Evolutionary conservation across 2,888 invertebrate genomes (phyloP).

Genomic region (Nezara viridula): DNA sequence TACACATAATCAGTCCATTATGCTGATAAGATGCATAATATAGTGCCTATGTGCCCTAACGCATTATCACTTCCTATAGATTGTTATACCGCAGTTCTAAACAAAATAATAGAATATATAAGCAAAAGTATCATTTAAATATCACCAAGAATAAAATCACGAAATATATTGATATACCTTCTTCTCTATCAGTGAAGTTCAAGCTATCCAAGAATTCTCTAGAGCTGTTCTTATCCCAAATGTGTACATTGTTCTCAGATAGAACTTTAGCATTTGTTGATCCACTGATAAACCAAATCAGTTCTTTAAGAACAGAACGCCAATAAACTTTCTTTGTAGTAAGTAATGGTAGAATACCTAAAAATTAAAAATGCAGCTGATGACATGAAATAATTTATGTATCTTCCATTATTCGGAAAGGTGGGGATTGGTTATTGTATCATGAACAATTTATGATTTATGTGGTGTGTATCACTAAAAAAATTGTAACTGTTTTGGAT

Average conservation of each 20-base stretch:
- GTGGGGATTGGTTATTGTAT: neutral
- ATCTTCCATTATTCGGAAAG: neutral
- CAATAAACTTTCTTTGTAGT: conserved; percentile 96
- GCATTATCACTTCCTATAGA: no score
- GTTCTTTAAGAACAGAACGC: conserved; percentile 91
- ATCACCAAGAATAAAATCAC: neutral
- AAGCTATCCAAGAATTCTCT: conserved; percentile 87
- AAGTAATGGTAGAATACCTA: conserved; percentile 83
- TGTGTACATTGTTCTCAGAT: conserved; percentile 84
- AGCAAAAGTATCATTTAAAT: neutral
- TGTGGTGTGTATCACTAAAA: no score
- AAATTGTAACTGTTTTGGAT: no score
- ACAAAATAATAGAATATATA: neutral
- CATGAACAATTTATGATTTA: neutral
- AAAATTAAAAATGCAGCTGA: conserved; percentile 12
- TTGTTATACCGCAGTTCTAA: no score
- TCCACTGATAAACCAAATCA: conserved; percentile 95
- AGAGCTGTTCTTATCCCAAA: conserved; percentile 97
- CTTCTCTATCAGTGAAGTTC: conserved; percentile 87
- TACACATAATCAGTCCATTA: no score
- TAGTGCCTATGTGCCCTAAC: no score
- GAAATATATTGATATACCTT: conserved; percentile 73
- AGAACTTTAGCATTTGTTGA: conserved; percentile 90
- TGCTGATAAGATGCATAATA: no score
- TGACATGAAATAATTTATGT: neutral